Percentiles rank a stretch among this genome's conserved stretches.
phyloP scores from a whole-genome alignment of 1,140 invertebrate species.

The Cyrtorhinus lividipennis region DNA sequence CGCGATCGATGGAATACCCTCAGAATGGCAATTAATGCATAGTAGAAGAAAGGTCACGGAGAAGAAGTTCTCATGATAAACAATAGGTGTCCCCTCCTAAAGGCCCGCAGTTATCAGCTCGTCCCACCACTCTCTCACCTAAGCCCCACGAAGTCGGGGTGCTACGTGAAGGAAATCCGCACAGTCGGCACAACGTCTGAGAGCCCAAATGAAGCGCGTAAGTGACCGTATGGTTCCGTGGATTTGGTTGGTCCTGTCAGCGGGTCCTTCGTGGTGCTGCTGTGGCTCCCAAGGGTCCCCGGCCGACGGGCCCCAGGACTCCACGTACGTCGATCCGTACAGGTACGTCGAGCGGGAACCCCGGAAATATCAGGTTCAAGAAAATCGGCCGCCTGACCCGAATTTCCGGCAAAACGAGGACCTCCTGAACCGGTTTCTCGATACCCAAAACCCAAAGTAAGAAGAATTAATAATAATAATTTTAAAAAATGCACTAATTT shows the following conservation, averaged over 20 bases:
- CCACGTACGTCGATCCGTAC: constrained; percentile 15
- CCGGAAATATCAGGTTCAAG: background rate
- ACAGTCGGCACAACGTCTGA: too few relatives aligned
- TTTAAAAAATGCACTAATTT: too few relatives aligned
- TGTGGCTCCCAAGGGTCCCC: background rate
- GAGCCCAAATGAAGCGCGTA: too few relatives aligned
- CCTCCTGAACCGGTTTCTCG: constrained; percentile 17
- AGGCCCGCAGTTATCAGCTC: background rate
- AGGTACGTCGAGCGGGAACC: constrained; percentile 3
- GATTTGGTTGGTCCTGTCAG: background rate
- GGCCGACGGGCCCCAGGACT: constrained; percentile 1
- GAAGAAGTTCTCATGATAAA: constrained; percentile 1
- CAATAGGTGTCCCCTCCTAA: background rate
- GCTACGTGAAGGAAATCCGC: background rate
- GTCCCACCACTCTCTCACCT: background rate
- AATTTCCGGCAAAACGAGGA: constrained; percentile 1
- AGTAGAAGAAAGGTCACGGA: background rate
- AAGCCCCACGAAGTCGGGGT: background rate
- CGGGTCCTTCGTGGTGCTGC: background rate
- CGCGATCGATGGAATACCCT: too few relatives aligned
- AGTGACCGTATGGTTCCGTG: background rate
- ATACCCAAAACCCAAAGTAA: constrained; percentile 23
- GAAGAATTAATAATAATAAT: too few relatives aligned
- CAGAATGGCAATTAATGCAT: too few relatives aligned
- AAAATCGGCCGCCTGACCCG: background rate